Evolutionary conservation across 2,797 vertebrate species (phyloP), one percentile per base, ranked within the genome.

Genomic region (Hemibagrus guttatus): DNA sequence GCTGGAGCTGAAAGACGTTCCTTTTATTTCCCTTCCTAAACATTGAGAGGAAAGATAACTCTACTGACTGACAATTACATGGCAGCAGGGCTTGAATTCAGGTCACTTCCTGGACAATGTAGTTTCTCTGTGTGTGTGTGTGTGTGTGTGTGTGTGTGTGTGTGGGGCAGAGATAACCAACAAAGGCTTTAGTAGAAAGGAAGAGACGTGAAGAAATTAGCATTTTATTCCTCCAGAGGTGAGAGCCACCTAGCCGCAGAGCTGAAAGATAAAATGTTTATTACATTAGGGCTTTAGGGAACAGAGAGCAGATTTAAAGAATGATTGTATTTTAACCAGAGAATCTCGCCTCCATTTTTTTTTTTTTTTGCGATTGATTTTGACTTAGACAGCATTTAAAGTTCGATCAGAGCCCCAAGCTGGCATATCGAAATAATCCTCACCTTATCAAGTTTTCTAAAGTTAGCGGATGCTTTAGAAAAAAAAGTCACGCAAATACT

Each of bases 271-370:
- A 93, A 92, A 91, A 91, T 61, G 11, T 86, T 89, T 93, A 94
- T 94, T 92, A 87, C 90, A 88, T 93, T 88, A 91, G 93, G 88
- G 91, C 89, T 92, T 91, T 84, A 85, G 90, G 91, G 91, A 79
- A 90, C 88, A 89, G 89, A 87, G 59, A 91, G 28, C 83, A 88
- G 86, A 91, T 91, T 92, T 74, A 59, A 74, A 92, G 90, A 88
- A 84, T 86, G 91, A 93, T 94, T 92, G 63, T 35, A 80, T 82
- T 91, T 85, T 86, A 92, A 92, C 87, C 90, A 88, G 89, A 90
- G 88, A 89, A 89, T 81, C 86, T 87, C 23, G 86, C 82, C 76
- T 75, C 63, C 69, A 46, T 59, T 91, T 89, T 89, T 80, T 46
- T 58, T 21, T 35, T 9, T 42, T 46, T 76, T 76, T 76, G 76